A percentile compares a stretch with the other conserved stretches of the same genome.
Conservation (phyloP, 2,113 vertebrate species). For the Gallinago paraguaiae region DNA sequence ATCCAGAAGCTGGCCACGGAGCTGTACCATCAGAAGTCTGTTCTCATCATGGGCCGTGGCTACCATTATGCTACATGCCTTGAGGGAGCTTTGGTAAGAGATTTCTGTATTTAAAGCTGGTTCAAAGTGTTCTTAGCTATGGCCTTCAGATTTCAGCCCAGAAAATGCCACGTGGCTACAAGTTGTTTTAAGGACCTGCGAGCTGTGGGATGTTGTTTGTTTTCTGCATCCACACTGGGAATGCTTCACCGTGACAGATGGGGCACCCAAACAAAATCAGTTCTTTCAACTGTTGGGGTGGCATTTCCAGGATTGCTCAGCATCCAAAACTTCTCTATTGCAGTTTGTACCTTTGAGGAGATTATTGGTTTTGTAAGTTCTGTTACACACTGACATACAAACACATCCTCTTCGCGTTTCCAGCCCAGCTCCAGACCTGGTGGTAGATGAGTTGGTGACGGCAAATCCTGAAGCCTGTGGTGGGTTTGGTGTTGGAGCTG, state of each 20-base stretch:
- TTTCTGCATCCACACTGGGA: not conserved
- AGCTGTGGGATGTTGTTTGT: not conserved
- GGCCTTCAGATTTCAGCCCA: not conserved
- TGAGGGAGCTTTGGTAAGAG: slow-evolving; percentile 92
- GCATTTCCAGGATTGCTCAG: not conserved
- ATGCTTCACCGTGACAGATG: not conserved
- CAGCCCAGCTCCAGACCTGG: not conserved
- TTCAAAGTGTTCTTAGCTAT: not conserved
- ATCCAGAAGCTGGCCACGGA: slow-evolving; percentile 93
- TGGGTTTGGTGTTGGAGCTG: not conserved
- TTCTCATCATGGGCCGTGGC: slow-evolving; percentile 97
- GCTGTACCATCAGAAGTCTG: slow-evolving; percentile 96
- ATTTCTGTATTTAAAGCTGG: not conserved
- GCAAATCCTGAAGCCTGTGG: accelerated
- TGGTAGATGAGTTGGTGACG: not conserved
- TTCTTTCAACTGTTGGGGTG: not conserved
- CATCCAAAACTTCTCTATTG: accelerated
- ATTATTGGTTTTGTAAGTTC: not conserved
- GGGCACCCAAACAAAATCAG: not conserved
- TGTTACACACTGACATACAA: not conserved
- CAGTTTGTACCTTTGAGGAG: not conserved
- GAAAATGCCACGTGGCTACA: accelerated
- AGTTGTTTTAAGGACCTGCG: not conserved
- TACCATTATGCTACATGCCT: slow-evolving; percentile 97
- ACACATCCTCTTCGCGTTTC: accelerated